Evolutionary conservation across 1,140 invertebrate genomes (phyloP), one percentile per base, ranked within the genome.

Genomic region (Drosophila micromelanica): DNA sequence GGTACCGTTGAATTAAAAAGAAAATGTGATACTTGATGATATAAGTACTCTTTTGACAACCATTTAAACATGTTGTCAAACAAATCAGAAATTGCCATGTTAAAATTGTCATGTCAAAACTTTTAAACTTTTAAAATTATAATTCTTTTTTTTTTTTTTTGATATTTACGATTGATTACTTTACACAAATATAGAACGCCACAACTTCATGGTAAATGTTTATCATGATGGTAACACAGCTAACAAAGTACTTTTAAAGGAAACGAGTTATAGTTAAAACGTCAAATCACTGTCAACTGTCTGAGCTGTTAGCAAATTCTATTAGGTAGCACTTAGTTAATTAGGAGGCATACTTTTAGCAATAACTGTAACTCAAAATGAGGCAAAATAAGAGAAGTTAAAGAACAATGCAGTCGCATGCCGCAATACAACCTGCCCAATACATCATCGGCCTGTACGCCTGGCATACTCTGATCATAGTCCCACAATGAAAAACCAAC

Each of bases 391-490:
- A 40, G 35, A 27, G 8, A 37, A 40, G 43, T 69, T 62, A 63
- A 32, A 48, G 11, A 70, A 46, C 7, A 71, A 81, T 73, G 63
- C 76, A 78, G 59, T 65, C 32, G 37, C 80, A 86, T 86, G 74
- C 76, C 64, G 75, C 64, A 86, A 80, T 89, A 90, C 78, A 90
- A 91, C 96, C 96, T 97, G 94, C 96, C 96, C 92, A 97, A 94
- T 93, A 94, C 95, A 94, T 97, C 96, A 94, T 97, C 96, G 93
- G 95, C 95, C 55, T 73, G 70, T 91, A 95, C 94, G 90, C 96
- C 96, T 90, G 95, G 95, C 92, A 97, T 94, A 80, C 94, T 95
- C 80, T 96, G 94, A 94, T 97, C 96, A 94, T 95, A 97, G 94
- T 97, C 96, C 96, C 96, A 97, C 90, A 96, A 93, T 92, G 95